phyloP scores from a whole-genome alignment of 2,113 vertebrate genomes.

The Pangasianodon gigas region DNA sequence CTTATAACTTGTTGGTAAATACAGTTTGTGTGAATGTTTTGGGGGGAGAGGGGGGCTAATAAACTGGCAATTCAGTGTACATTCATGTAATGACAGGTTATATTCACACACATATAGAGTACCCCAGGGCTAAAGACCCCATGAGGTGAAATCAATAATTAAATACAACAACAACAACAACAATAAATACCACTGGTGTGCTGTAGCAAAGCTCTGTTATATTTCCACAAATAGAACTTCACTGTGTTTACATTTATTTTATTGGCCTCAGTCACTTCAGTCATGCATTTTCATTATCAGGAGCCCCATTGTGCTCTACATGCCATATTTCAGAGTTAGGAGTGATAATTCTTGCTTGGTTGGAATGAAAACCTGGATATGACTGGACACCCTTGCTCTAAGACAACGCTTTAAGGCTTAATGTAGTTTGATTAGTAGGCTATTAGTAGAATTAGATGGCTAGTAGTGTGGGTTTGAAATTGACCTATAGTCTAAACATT shows the following conservation, averaged over 20 bases:
- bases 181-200: neutral
- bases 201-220: neutral
- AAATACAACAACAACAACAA: neutral
- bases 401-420: neutral
- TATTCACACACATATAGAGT: neutral
- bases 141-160: neutral
- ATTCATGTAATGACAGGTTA: neutral
- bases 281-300: neutral
- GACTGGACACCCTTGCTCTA: neutral
- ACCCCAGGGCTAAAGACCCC: neutral
- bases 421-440: neutral
- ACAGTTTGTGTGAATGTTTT: neutral
- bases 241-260: neutral
- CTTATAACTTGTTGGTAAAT: neutral
- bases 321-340: neutral
- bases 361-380: neutral
- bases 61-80: neutral
- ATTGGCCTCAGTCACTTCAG: neutral
- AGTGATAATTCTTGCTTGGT: neutral
- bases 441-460: neutral
- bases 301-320: neutral
- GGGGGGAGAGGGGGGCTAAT: neutral
- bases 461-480: neutral
- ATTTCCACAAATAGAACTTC: constrained; percentile 14
- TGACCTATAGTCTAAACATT: neutral